These are phyloP conservation scores for Camelus dromedarius DNA, from an alignment of 2,113 vertebrate species.

Conservation along the genomic window DNA sequence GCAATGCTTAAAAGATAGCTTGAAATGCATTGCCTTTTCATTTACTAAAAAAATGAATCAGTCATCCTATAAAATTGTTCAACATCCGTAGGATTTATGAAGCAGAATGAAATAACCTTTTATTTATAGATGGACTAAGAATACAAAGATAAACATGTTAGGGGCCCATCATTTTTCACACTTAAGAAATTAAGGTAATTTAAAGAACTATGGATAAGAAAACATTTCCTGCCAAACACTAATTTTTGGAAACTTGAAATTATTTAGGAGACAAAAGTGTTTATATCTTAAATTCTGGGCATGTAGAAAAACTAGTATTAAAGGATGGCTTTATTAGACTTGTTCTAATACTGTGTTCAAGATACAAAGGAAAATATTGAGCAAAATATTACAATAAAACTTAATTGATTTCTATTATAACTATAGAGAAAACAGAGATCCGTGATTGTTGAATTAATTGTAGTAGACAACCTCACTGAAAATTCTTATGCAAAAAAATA, in stretches of 20 bases:
- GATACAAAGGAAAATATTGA: background rate
- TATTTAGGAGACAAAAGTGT: background rate
- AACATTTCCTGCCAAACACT: background rate
- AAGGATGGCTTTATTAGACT: background rate
- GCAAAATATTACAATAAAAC: background rate
- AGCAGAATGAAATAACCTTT: constrained; percentile 16
- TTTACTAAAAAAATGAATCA: constrained; percentile 35
- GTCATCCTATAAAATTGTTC: constrained; percentile 14
- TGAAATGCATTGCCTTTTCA: constrained; percentile 35
- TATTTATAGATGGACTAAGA: background rate
- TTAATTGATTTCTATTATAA: background rate
- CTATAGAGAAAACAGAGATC: background rate
- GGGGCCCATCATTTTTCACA: background rate
- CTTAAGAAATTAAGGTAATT: constrained; percentile 31
- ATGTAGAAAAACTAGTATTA: background rate
- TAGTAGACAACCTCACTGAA: background rate
- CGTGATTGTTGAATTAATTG: background rate
- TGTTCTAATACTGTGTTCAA: background rate
- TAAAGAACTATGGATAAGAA: background rate
- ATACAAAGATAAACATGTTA: constrained; percentile 24
- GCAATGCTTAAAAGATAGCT: background rate
- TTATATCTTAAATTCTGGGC: background rate
- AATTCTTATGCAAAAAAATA: background rate
- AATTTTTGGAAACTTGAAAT: constrained; percentile 3
- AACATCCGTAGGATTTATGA: constrained; percentile 22